These are phyloP conservation scores for Elaphurus davidianus DNA, from an alignment of 2,113 vertebrate species.

Conservation along the genomic window DNA sequence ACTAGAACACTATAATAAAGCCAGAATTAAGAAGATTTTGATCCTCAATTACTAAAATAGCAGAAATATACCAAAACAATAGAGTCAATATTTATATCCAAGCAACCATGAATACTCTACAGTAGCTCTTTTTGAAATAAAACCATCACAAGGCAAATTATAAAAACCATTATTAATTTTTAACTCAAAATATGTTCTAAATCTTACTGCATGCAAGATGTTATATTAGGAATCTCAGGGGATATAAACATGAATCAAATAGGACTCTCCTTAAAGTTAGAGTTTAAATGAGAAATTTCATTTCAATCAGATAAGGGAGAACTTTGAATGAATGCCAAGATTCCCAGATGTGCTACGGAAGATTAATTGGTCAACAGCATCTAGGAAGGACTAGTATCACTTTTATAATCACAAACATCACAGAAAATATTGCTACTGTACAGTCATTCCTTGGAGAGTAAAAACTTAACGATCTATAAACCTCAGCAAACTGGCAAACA, in stretches of 20 bases:
- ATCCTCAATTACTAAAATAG: background rate
- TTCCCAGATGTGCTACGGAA: background rate
- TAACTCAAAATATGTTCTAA: background rate
- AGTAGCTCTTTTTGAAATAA: background rate
- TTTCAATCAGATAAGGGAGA: background rate
- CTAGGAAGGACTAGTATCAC: background rate
- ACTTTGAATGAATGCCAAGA: background rate
- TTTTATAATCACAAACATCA: background rate
- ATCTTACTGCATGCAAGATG: background rate
- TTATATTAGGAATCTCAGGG: background rate
- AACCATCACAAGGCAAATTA: background rate
- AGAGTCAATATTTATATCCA: background rate
- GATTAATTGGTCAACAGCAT: background rate
- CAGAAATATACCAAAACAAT: background rate
- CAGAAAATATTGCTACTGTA: background rate
- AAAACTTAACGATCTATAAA: background rate
- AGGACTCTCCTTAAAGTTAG: background rate
- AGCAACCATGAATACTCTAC: background rate
- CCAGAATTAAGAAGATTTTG: background rate
- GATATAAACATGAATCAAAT: background rate
- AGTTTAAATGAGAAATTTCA: background rate
- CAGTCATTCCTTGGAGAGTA: background rate
- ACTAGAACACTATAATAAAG: background rate
- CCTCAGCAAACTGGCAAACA: background rate
- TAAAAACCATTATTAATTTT: background rate